These are phyloP conservation scores for Oscheius sp. DNA, from an alignment of 2,888 invertebrate genomes.

Conservation along the genomic window DNA sequence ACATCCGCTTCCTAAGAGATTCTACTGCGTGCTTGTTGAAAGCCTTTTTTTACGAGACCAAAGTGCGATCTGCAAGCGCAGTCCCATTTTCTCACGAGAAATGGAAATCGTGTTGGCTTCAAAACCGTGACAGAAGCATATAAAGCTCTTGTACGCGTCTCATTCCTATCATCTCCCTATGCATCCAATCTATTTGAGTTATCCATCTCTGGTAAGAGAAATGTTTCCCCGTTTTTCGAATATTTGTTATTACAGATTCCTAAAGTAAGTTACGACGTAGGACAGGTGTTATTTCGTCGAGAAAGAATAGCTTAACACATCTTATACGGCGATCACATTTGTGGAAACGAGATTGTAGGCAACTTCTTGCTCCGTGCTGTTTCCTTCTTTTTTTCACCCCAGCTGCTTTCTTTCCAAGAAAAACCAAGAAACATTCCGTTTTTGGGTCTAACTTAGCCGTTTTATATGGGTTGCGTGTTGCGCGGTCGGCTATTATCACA, in stretches of 20 bases:
- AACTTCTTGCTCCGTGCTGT: too few species aligned
- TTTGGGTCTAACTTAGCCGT: neutral
- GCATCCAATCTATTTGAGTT: constrained; percentile 8
- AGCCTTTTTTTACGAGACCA: too few species aligned
- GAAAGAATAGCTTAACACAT: too few species aligned
- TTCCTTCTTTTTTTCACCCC: neutral
- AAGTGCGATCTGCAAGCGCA: too few species aligned
- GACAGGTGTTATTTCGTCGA: neutral
- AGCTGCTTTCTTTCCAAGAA: neutral
- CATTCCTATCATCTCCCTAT: neutral
- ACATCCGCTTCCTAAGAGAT: neutral
- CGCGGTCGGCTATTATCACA: constrained; percentile 25
- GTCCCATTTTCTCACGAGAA: neutral
- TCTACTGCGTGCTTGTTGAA: too few species aligned
- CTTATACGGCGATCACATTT: too few species aligned
- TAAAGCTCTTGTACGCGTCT: neutral
- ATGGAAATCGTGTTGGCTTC: neutral
- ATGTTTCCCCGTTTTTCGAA: neutral
- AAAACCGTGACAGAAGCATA: neutral
- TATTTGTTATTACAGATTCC: constrained; percentile 10
- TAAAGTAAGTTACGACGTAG: constrained; percentile 13
- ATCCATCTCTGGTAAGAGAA: constrained; percentile 13
- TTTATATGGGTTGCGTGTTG: constrained; percentile 14
- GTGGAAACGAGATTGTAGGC: too few species aligned
- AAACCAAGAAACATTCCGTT: neutral